phyloP scores from a whole-genome alignment of 1,140 invertebrate genomes.

The Drosophila orosa region DNA sequence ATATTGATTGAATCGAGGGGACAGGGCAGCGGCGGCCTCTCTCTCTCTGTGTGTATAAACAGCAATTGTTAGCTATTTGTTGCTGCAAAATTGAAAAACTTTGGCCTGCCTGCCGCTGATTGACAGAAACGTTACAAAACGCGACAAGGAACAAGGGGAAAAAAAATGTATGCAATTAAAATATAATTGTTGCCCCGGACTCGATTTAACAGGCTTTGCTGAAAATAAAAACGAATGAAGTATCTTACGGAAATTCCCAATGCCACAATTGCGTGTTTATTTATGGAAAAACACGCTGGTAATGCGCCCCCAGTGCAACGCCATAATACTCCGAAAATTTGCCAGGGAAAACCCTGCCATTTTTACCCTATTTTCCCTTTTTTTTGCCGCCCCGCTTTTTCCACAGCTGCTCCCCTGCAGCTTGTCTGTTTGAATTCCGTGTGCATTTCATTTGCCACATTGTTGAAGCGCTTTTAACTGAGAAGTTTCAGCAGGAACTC shows the following conservation, averaged over 20 bases:
- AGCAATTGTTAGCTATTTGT: conserved; percentile 78
- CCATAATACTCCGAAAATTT: conserved; percentile 16
- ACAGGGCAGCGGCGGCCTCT: background rate
- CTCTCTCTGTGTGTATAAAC: conserved; percentile 52
- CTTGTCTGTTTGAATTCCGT: conserved; percentile 59
- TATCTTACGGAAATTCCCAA: conserved; percentile 42
- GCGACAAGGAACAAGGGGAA: background rate
- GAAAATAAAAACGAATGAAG: conserved; percentile 1
- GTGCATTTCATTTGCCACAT: conserved; percentile 74
- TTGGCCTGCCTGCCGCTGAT: conserved; percentile 52
- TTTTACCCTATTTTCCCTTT: conserved; percentile 1
- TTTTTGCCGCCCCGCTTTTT: background rate
- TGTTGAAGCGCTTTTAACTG: conserved; percentile 57
- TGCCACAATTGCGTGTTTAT: conserved; percentile 66
- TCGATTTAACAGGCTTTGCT: conserved; percentile 5
- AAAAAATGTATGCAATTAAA: conserved; percentile 67
- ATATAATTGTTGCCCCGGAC: conserved; percentile 59
- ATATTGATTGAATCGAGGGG: conserved; percentile 75
- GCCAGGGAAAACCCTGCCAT: conserved; percentile 4
- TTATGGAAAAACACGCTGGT: conserved; percentile 53
- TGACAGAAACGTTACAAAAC: conserved; percentile 37
- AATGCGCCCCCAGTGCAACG: conserved; percentile 28
- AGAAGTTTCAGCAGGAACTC: conserved; percentile 24
- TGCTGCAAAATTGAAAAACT: conserved; percentile 81
- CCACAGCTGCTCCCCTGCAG: conserved; percentile 22